Percentiles rank a stretch among this genome's conserved stretches.
Conservation (phyloP, 2,888 invertebrate species). For the Vandiemenella viatica region DNA sequence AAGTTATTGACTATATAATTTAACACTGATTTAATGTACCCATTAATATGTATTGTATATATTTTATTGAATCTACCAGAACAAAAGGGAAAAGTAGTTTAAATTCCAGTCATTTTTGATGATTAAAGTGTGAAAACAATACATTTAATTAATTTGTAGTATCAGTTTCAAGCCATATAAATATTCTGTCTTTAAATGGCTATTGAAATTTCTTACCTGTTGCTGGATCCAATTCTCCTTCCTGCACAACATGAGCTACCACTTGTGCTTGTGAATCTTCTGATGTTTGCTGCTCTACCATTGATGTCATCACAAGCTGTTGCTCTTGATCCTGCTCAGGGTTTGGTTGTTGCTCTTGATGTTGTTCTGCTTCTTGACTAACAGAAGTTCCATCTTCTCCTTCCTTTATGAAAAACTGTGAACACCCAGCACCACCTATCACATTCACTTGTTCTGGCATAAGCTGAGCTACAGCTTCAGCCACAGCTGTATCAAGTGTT, state of each 20-base stretch:
- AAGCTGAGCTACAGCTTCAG: constrained; percentile 37
- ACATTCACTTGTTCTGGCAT: constrained; percentile 36
- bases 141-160: no score
- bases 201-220: no score
- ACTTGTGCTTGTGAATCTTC: constrained; percentile 45
- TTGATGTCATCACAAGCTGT: constrained; percentile 11
- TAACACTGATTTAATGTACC: neutral
- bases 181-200: no score
- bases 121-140: no score
- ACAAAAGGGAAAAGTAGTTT: no score
- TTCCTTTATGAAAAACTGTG: constrained; percentile 30
- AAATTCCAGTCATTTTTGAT: no score
- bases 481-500: constrained; percentile 26
- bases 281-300: constrained; percentile 7
- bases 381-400: no score
- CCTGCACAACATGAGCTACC: constrained; percentile 72
- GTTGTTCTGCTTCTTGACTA: no score
- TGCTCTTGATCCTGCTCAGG: constrained; percentile 21
- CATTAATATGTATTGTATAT: no score
- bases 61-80: no score
- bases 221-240: constrained; percentile 73
- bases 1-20: neutral
- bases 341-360: no score
- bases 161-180: no score
- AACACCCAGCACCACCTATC: constrained; percentile 5